A percentile compares a stretch with the other conserved stretches of the same genome.
Evolutionary conservation across 2,797 vertebrate species (phyloP).

Genomic region (Hippopotamyrus pictus): DNA sequence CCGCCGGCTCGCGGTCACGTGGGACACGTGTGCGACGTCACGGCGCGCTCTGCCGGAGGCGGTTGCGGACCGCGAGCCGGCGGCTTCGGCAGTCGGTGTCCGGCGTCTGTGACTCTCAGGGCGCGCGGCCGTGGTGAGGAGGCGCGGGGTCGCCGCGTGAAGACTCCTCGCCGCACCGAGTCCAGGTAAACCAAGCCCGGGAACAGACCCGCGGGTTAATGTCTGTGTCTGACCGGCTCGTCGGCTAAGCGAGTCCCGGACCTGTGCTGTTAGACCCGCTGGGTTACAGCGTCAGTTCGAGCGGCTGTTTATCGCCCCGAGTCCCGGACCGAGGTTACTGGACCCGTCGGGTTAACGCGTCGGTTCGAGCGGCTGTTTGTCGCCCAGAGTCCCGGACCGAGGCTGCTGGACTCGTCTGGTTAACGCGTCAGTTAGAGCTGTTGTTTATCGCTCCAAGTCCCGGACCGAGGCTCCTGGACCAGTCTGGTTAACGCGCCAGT

Average conservation of each 20-base stretch:
- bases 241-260: not conserved
- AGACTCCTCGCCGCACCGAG: not conserved
- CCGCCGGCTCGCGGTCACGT: not conserved
- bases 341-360: not conserved
- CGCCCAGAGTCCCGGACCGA: not conserved
- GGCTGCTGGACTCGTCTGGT: not conserved
- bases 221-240: not conserved
- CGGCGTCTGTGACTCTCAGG: not conserved
- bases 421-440: not conserved
- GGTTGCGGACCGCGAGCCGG: not conserved
- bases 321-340: not conserved
- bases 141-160: not conserved
- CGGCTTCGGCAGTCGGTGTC: not conserved
- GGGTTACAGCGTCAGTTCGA: not conserved
- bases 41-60: not conserved
- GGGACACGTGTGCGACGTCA: not conserved
- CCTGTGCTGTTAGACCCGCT: not conserved
- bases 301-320: not conserved
- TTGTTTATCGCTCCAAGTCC: not conserved
- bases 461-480: not conserved
- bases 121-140: not conserved
- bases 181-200: not conserved
- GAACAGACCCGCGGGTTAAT: not conserved
- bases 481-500: not conserved
- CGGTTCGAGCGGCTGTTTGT: not conserved